Conservation (phyloP, 1,140 invertebrate species). For the Sweltsa coloradensis region DNA sequence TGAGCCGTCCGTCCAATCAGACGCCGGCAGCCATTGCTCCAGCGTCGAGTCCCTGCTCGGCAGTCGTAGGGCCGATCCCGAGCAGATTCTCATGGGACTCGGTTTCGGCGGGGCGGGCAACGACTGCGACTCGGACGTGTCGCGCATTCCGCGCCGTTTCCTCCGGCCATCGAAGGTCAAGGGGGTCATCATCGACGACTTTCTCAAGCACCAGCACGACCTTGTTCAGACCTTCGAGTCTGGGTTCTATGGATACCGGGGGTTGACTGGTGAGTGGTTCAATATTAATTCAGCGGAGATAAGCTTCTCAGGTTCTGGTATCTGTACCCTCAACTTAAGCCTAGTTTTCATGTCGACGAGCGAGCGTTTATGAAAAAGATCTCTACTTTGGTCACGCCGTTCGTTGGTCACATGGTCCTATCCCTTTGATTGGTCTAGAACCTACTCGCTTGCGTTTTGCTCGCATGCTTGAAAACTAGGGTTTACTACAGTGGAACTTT, state of each 20-base stretch:
- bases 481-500: too few relatives aligned
- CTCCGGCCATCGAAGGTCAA: conserved; percentile 40
- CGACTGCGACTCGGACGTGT: conserved; percentile 25
- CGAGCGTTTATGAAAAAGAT: too few relatives aligned
- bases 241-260: conserved; percentile 47
- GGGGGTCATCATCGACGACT: conserved; percentile 45
- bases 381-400: too few relatives aligned
- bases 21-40: conserved; percentile 53
- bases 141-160: conserved; percentile 53
- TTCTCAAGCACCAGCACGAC: conserved; percentile 43
- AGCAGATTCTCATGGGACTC: conserved; percentile 53
- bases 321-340: too few relatives aligned
- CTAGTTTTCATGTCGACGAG: too few relatives aligned
- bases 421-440: too few relatives aligned
- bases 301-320: too few relatives aligned
- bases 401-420: too few relatives aligned
- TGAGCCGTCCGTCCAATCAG: conserved; percentile 51
- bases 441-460: too few relatives aligned
- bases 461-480: too few relatives aligned
- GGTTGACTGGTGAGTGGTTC: conserved; percentile 40
- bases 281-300: too few relatives aligned
- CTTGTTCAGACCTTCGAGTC: conserved; percentile 42
- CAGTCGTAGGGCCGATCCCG: conserved; percentile 56
- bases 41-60: conserved; percentile 63
- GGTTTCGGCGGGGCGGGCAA: conserved; percentile 46